phyloP scores from a whole-genome alignment of 1,140 invertebrate species.

The Bombus superbus region DNA sequence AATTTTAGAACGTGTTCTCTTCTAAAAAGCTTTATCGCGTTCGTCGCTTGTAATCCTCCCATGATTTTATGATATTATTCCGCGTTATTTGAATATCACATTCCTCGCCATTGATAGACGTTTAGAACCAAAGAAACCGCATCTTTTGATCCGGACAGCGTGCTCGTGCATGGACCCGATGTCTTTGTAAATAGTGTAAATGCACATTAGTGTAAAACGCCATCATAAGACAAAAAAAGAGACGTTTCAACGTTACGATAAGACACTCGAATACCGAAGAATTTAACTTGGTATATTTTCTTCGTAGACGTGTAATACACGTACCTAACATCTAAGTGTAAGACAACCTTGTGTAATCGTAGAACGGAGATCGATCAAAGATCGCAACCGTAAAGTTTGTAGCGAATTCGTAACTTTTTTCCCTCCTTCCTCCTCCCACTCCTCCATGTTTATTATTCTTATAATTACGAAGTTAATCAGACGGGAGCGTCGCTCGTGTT shows the following conservation, averaged over 20 bases:
- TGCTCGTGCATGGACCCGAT: slow-evolving; percentile 55
- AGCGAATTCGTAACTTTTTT: background rate
- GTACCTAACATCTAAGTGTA: slow-evolving; percentile 14
- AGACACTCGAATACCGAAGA: background rate
- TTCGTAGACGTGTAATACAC: slow-evolving; percentile 38
- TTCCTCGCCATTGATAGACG: background rate
- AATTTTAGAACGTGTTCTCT: background rate
- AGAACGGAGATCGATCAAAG: background rate
- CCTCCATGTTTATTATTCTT: slow-evolving; percentile 42
- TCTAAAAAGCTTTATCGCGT: background rate
- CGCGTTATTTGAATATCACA: background rate
- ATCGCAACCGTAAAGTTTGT: background rate
- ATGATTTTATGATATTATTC: background rate
- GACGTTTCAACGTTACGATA: background rate
- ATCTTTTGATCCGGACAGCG: background rate
- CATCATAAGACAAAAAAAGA: slow-evolving; percentile 6
- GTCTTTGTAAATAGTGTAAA: slow-evolving; percentile 77
- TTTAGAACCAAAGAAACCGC: background rate
- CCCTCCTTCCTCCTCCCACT: background rate
- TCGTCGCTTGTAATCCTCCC: background rate
- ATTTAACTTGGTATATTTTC: slow-evolving; percentile 57
- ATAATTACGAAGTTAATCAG: background rate
- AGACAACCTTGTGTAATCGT: slow-evolving; percentile 24
- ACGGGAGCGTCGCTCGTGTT: slow-evolving; percentile 40
- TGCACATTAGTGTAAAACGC: slow-evolving; percentile 67